A percentile compares a stretch with the other conserved stretches of the same genome.
Conservation (phyloP, 1,140 invertebrate species). For the Drosophila santomea region DNA sequence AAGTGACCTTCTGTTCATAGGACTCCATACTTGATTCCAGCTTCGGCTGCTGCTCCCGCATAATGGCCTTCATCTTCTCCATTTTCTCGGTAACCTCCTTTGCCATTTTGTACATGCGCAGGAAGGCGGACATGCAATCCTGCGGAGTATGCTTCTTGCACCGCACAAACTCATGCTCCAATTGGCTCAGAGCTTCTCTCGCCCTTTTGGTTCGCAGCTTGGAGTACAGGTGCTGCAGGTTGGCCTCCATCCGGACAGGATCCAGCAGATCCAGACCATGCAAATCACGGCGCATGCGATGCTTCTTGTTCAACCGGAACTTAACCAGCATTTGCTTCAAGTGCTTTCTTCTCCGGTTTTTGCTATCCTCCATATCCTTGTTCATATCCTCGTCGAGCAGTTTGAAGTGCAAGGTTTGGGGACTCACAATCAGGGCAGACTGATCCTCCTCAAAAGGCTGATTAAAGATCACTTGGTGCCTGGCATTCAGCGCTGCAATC, state of each 20-base stretch:
- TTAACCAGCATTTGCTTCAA: constrained; percentile 60
- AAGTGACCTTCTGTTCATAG: constrained; percentile 2
- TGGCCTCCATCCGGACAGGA: constrained; percentile 58
- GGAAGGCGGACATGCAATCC: constrained; percentile 74
- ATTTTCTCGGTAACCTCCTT: constrained; percentile 76
- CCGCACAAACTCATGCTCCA: constrained; percentile 67
- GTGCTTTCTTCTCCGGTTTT: constrained; percentile 30
- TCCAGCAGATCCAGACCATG: constrained; percentile 43
- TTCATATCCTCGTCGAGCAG: constrained; percentile 24
- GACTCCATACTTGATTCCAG: constrained; percentile 38
- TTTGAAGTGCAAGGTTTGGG: constrained; percentile 56
- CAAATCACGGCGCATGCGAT: constrained; percentile 29
- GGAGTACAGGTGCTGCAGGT: constrained; percentile 56
- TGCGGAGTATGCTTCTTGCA: constrained; percentile 73
- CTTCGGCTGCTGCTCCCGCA: constrained; percentile 53
- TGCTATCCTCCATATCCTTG: constrained; percentile 9
- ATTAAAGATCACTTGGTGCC: constrained; percentile 38
- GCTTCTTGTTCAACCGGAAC: constrained; percentile 50
- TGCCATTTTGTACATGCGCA: constrained; percentile 76
- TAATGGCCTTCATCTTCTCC: constrained; percentile 77
- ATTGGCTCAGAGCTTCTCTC: constrained; percentile 43
- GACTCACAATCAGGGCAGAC: constrained; percentile 32
- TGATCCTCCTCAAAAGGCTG: constrained; percentile 44
- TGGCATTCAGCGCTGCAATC: constrained; percentile 48
- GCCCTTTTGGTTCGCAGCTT: constrained; percentile 67